A percentile compares a stretch with the other conserved stretches of the same genome.
phyloP scores from a whole-genome alignment of 2,888 invertebrate genomes.

The Halictus quadricinctus region DNA sequence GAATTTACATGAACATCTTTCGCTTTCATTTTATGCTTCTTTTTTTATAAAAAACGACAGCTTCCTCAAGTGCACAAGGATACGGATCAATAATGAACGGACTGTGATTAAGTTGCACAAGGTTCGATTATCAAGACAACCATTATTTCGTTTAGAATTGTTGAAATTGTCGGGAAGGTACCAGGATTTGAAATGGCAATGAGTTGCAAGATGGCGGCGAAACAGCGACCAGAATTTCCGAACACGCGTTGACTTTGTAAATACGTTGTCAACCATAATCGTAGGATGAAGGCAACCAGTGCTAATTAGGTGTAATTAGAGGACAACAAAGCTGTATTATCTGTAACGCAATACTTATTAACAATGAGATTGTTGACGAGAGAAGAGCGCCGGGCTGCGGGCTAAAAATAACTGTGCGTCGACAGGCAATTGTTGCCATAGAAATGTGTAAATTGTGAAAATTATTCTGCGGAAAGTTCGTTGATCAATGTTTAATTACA shows the following conservation, averaged over 20 bases:
- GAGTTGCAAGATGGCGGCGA: neutral
- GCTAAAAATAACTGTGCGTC: neutral
- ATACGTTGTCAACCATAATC: constrained; percentile 51
- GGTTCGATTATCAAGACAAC: neutral
- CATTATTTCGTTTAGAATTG: neutral
- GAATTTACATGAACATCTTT: neutral
- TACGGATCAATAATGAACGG: no score
- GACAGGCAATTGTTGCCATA: neutral
- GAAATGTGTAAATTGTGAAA: neutral
- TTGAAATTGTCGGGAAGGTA: neutral
- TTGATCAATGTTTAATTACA: neutral
- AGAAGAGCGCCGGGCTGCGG: constrained; percentile 20
- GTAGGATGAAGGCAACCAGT: constrained; percentile 49
- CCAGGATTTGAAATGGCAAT: neutral
- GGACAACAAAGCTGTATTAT: constrained; percentile 54
- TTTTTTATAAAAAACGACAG: no score
- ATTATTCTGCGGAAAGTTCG: neutral
- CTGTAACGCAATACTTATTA: constrained; percentile 62
- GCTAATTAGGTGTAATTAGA: constrained; percentile 67
- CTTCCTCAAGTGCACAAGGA: no score
- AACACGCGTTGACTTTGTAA: constrained; percentile 42
- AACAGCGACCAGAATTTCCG: constrained; percentile 7
- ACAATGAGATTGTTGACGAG: constrained; percentile 46
- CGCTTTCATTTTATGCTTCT: neutral
- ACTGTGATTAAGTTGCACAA: neutral